phyloP scores from a whole-genome alignment of 1,140 invertebrate genomes.

The Euwallacea fornicatus region DNA sequence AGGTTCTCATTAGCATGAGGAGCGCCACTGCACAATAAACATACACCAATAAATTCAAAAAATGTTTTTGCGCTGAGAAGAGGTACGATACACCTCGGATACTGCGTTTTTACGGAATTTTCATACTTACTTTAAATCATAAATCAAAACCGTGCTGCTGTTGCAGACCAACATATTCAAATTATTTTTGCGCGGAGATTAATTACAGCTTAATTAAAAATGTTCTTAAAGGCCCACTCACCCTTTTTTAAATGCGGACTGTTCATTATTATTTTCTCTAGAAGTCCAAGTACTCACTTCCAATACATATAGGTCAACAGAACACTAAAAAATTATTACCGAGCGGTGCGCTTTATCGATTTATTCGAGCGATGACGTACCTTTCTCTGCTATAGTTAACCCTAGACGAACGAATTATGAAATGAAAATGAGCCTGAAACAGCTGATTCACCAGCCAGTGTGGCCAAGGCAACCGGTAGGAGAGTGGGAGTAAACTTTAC shows the following conservation, averaged over 20 bases:
- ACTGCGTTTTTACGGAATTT: not conserved
- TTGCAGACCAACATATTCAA: too few relatives aligned
- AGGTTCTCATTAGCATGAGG: not conserved
- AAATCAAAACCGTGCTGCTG: not conserved
- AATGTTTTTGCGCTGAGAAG: slow-evolving; percentile 4
- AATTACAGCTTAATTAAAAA: not conserved
- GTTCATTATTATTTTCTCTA: slow-evolving; percentile 27
- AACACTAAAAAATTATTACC: slow-evolving; percentile 9
- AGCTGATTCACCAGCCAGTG: slow-evolving; percentile 8
- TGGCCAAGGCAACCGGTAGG: too few relatives aligned
- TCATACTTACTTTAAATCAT: not conserved
- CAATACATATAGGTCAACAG: not conserved
- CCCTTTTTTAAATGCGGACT: slow-evolving; percentile 34
- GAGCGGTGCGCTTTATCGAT: slow-evolving; percentile 7
- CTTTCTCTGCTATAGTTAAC: slow-evolving; percentile 7
- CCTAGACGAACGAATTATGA: not conserved
- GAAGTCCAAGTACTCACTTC: not conserved
- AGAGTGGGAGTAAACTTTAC: not conserved
- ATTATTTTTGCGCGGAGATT: not conserved
- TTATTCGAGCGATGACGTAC: slow-evolving; percentile 1
- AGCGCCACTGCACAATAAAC: not conserved
- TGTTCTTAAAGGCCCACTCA: slow-evolving; percentile 6
- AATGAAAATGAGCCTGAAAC: slow-evolving; percentile 9
- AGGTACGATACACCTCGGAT: too few relatives aligned
- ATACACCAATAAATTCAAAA: not conserved